Base-by-base conservation (phyloP, 1,140 invertebrate genomes). In the Panagrolaimus sp. region DNA sequence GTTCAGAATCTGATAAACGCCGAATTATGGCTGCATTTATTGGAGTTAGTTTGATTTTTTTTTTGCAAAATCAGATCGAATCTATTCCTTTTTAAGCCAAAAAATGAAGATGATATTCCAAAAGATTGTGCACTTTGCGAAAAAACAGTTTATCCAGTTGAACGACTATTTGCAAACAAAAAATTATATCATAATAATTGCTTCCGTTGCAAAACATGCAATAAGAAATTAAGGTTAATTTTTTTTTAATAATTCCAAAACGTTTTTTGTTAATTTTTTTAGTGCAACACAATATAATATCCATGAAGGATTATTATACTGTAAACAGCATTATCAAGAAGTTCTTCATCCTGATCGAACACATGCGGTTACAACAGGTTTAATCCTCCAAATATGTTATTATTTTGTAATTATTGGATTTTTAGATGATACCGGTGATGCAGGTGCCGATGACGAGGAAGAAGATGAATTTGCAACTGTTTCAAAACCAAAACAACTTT, bases 121-220 rank as follows among this genome's bases (percentile, higher is more conserved):
- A 79, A 79, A 24, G 76, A 82, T 43, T 84, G 83, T 70, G 67
- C 67, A 43, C 76, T 80, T 52, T 84, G 83, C 68, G 72, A 66
- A 43, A 84, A 84, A 64, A 76, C 75, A 43, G 83, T 84, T 24
- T 84, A 84, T 73, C 78, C 79, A 14, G 82, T 84, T 48, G 83
- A 84, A 47, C 76, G 73, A 65, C 65, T 84, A 38, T 64, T 80
- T 43, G 79, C 76, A 32, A 78, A 80, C 62, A 84, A 84, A 65
- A 69, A 76, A 55, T 48, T 81, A 12, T 84, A 84, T 69, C 83
- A 84, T 63, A 78, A 79, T 64, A 45, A 67, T 24, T 84, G 83
- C 67, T 84, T 84, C 68, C 80, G 80, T 63, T 84, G 83, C 71
- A 71, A 55, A 21, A 83, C 76, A 44, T 84, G 83, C 64, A 69